phyloP scores from a whole-genome alignment of 2,797 vertebrate species.

The Sciurus vulgaris region DNA sequence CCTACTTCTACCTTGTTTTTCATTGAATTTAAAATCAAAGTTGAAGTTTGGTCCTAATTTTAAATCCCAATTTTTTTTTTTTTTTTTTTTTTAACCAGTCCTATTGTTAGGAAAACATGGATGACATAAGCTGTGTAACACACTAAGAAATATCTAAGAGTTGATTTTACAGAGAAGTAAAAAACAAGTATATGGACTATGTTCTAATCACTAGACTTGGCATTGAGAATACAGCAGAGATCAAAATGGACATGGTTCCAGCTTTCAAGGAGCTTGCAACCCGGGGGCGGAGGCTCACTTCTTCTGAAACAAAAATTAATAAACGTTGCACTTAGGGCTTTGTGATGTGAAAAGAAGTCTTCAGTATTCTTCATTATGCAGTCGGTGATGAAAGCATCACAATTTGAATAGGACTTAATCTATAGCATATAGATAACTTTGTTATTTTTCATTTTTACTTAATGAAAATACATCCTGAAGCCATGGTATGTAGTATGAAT shows the following conservation, averaged over 20 bases:
- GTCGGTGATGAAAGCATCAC: conserved; percentile 21
- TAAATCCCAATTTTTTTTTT: background rate
- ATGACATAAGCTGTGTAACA: background rate
- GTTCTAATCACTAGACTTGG: background rate
- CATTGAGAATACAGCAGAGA: background rate
- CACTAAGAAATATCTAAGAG: conserved; percentile 10
- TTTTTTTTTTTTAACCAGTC: background rate
- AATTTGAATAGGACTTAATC: conserved; percentile 25
- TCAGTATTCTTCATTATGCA: conserved; percentile 22
- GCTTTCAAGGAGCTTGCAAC: background rate
- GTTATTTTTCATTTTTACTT: background rate
- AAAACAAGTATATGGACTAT: background rate
- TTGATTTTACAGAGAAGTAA: conserved; percentile 5
- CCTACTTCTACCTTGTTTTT: conserved; percentile 15
- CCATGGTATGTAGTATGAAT: background rate
- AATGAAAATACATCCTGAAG: conserved; percentile 59
- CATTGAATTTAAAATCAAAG: conserved; percentile 36
- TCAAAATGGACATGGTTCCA: background rate
- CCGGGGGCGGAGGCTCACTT: background rate
- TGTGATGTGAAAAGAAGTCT: conserved; percentile 37
- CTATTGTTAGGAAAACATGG: background rate
- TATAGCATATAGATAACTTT: background rate
- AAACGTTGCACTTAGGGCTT: background rate
- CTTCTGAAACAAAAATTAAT: conserved; percentile 21
- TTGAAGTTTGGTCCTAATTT: conserved; percentile 26